Evolutionary conservation across 2,797 vertebrate genomes (phyloP), one percentile per base, ranked within the genome.

Genomic region (Periophthalmus magnuspinnatus): DNA sequence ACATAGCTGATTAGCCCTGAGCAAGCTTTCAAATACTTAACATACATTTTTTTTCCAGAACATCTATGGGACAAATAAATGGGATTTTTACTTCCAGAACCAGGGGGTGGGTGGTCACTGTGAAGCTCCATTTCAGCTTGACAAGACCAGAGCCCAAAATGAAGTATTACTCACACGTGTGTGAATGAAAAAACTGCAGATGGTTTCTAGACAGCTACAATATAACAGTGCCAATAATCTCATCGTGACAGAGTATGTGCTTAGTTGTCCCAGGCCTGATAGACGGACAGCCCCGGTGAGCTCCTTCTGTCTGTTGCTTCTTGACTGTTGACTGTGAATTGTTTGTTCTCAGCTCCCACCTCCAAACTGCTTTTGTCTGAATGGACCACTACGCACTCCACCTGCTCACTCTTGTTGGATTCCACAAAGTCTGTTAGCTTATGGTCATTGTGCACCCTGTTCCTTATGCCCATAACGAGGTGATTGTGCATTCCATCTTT

Each of bases 261-360:
- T 89, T 74, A 92, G 68, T 83, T 84, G 32, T 91, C 89, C 93
- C 93, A 94, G 1, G 93, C 93, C 72, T 93, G 92, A 79, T 89
- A 88, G 5, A 91, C 86, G 33, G 89, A 86, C 34, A 78, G 70
- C 34, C 68, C 85, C 36, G 75, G 19, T 5, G 91, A 83, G 47
- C 85, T 84, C 0, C 82, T 84, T 72, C 81, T 90, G 6, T 84
- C 62, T 0, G 81, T 72, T 6, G 84, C 77, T 28, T 89, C 63
- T 9, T 64, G 73, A 14, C 69, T 74, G 60, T 81, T 77, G 3
- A 65, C 82, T 67, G 21, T 13, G 10, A 58, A 6, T 19, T 90
- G 91, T 38, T 86, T 86, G 2, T 79, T 60, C 2, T 75, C 45
- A 2, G 52, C 65, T 1, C 28, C 67, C 69, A 84, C 81, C 68